Conservation (phyloP, 2,113 vertebrate genomes). For the Isurus oxyrinchus region DNA sequence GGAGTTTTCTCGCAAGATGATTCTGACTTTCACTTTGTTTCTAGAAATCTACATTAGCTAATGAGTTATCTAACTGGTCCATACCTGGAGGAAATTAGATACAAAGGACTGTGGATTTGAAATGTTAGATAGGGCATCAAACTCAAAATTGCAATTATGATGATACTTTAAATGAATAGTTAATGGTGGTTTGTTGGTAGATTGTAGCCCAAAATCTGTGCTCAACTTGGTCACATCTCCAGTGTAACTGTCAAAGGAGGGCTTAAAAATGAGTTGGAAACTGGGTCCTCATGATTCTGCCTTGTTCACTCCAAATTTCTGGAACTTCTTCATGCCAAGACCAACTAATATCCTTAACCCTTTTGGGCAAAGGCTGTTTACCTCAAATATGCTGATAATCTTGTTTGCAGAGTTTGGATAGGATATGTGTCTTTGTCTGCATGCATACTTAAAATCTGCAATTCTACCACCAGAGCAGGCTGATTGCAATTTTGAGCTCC, state of each 20-base stretch:
- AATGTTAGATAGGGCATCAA: not conserved
- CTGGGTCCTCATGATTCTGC: not conserved
- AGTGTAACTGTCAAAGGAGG: not conserved
- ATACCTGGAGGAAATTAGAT: not conserved
- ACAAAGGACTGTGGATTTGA: not conserved
- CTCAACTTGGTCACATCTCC: not conserved
- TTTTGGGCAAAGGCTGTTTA: not conserved
- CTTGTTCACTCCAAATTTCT: not conserved
- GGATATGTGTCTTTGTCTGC: not conserved
- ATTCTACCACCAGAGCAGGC: not conserved
- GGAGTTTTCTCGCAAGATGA: not conserved
- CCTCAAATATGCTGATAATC: not conserved
- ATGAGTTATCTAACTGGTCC: not conserved
- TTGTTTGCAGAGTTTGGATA: not conserved
- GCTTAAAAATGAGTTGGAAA: not conserved
- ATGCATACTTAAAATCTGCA: not conserved
- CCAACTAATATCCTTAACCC: not conserved
- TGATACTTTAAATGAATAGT: too few relatives aligned
- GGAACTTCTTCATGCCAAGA: not conserved
- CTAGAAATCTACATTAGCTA: not conserved
- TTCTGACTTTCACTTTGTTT: not conserved
- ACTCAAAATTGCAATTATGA: not conserved
- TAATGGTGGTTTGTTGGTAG: not conserved
- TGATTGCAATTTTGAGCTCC: not conserved
- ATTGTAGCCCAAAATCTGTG: not conserved